Conservation (phyloP, 2,888 invertebrate genomes). For the Brachypalpus laphriformis region DNA sequence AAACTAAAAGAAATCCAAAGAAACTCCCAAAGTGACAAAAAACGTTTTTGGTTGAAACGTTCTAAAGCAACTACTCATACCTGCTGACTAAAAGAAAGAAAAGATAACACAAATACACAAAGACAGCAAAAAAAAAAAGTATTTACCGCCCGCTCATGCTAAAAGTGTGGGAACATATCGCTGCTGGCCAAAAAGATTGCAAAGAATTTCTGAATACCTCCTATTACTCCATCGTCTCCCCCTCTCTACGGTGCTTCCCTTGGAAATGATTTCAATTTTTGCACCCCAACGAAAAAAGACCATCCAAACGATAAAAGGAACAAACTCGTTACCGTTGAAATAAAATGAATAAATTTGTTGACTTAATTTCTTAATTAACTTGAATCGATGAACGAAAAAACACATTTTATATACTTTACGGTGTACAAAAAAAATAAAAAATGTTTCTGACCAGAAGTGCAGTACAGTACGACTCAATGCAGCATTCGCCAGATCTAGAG, state of each 20-base stretch:
- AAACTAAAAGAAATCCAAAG: not conserved
- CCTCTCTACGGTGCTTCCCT: not conserved
- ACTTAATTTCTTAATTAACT: constrained; percentile 78
- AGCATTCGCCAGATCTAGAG: not conserved
- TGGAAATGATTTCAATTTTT: constrained; percentile 25
- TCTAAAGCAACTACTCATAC: constrained; percentile 1
- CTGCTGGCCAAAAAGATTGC: constrained; percentile 5
- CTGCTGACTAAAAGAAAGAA: not conserved
- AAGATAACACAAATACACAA: not conserved
- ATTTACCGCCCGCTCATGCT: constrained; percentile 17
- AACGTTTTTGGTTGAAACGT: constrained; percentile 6
- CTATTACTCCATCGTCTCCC: not conserved
- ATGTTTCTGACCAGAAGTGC: not conserved
- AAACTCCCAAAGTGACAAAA: constrained; percentile 38
- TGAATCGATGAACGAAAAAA: constrained; percentile 57
- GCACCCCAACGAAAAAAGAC: constrained; percentile 28
- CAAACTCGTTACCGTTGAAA: constrained; percentile 62
- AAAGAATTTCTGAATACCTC: constrained; percentile 18
- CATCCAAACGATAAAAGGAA: not conserved
- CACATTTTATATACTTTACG: constrained; percentile 60
- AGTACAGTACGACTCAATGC: not conserved
- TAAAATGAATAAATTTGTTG: constrained; percentile 76
- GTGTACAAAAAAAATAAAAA: constrained; percentile 28
- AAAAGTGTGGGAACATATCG: constrained; percentile 67
- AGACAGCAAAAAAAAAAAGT: not conserved